Conservation (phyloP, 2,797 vertebrate species). For the Sternotherus odoratus region DNA sequence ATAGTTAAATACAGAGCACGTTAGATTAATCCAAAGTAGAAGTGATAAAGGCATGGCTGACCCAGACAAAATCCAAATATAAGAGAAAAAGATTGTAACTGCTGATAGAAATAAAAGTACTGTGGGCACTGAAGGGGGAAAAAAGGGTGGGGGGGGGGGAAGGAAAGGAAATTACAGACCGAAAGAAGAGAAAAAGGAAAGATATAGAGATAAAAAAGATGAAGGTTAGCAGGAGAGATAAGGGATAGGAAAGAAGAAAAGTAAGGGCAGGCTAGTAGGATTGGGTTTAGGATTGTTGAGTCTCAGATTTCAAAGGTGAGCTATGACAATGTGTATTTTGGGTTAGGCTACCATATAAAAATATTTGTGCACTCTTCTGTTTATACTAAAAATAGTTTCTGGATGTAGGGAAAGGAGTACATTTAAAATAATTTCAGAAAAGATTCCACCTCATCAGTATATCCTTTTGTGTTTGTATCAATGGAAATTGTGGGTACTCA, state of each 20-base stretch:
- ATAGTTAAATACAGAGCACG: not conserved
- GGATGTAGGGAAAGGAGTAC: not conserved
- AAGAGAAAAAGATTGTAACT: not conserved
- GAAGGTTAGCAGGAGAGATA: not conserved
- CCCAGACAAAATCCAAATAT: not conserved
- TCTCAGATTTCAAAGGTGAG: not conserved
- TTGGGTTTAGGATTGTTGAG: rapidly evolving
- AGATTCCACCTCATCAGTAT: not conserved
- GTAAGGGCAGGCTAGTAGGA: not conserved
- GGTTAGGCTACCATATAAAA: not conserved
- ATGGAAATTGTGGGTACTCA: not conserved
- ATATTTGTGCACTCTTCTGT: not conserved
- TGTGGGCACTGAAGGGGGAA: not conserved
- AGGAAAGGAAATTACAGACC: not conserved
- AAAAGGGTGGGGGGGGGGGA: no score
- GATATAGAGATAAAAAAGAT: not conserved
- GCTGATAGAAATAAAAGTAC: not conserved
- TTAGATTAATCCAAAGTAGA: not conserved
- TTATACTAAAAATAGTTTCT: not conserved
- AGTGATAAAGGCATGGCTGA: not conserved
- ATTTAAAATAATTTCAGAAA: not conserved
- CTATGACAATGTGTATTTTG: not conserved
- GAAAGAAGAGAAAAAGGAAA: not conserved
- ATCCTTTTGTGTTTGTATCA: not conserved
- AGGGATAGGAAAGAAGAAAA: not conserved